Evolutionary conservation across 1,140 invertebrate species (phyloP).

Genomic region (Leptestheria dahalacensis): DNA sequence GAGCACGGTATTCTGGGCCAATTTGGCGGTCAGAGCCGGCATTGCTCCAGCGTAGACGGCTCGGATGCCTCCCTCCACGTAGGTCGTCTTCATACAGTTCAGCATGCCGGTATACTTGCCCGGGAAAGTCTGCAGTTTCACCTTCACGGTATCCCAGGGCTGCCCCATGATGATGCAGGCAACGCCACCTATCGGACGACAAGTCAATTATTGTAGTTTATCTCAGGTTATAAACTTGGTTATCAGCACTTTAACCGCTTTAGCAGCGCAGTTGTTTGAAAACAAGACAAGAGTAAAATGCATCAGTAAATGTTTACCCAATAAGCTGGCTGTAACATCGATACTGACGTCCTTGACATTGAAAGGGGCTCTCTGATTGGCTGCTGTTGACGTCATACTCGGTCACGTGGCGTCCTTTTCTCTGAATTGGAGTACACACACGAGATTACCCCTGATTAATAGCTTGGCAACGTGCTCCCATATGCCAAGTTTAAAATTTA

Average conservation of each 20-base stretch:
- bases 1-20: conserved; percentile 11
- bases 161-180: conserved; percentile 11
- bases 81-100: conserved; percentile 4
- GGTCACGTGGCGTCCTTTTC: neutral
- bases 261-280: neutral
- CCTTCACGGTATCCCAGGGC: conserved; percentile 12
- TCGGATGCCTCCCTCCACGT: neutral
- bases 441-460: neutral
- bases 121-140: conserved; percentile 13
- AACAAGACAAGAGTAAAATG: neutral
- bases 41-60: conserved; percentile 12
- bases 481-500: too few species aligned
- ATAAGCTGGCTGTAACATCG: conserved; percentile 9
- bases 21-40: conserved; percentile 11
- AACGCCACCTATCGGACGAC: conserved; percentile 7
- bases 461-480: neutral
- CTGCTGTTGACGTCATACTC: neutral
- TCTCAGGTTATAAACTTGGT: neutral
- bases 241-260: neutral
- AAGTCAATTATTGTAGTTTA: neutral
- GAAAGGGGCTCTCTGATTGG: neutral
- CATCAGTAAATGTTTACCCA: neutral
- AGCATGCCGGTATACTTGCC: conserved; percentile 11
- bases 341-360: conserved; percentile 11
- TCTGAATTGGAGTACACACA: too few species aligned